Evolutionary conservation across 2,113 vertebrate genomes (phyloP).

Genomic region (Echinops telfairi): DNA sequence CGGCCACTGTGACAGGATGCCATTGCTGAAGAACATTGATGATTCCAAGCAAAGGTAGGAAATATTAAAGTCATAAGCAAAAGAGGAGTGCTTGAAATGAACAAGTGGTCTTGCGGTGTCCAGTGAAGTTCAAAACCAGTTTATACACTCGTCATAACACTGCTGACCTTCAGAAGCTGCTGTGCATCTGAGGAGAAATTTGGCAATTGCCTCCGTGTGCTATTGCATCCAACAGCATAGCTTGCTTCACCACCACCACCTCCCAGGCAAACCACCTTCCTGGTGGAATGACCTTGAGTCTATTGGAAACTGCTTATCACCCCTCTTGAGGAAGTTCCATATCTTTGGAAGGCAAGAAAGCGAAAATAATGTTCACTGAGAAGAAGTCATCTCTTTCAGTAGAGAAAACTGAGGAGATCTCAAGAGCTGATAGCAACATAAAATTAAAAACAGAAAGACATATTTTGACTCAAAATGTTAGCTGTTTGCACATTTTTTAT

Average conservation of each 20-base stretch:
- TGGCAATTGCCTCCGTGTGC: background rate
- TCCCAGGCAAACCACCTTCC: background rate
- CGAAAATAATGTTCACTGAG: accelerated
- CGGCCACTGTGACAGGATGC: conserved; percentile 24
- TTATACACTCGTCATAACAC: conserved; percentile 60
- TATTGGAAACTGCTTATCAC: background rate
- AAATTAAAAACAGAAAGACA: background rate
- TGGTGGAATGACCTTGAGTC: background rate
- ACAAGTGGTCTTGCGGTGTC: background rate
- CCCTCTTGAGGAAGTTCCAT: background rate
- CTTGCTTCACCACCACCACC: background rate
- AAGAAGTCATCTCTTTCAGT: background rate
- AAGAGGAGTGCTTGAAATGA: background rate
- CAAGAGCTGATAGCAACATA: background rate
- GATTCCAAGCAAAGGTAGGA: conserved; percentile 62
- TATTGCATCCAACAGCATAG: conserved; percentile 13
- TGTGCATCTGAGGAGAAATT: background rate
- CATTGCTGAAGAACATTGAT: conserved; percentile 51
- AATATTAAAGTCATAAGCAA: conserved; percentile 35
- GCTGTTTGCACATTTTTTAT: background rate
- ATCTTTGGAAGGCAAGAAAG: background rate
- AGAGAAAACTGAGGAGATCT: background rate
- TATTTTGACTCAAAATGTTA: background rate
- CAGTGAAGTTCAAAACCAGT: conserved; percentile 27
- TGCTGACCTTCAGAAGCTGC: background rate